These are phyloP conservation scores for Drosophila ambigua DNA, from an alignment of 1,140 invertebrate genomes.

Conservation along the genomic window DNA sequence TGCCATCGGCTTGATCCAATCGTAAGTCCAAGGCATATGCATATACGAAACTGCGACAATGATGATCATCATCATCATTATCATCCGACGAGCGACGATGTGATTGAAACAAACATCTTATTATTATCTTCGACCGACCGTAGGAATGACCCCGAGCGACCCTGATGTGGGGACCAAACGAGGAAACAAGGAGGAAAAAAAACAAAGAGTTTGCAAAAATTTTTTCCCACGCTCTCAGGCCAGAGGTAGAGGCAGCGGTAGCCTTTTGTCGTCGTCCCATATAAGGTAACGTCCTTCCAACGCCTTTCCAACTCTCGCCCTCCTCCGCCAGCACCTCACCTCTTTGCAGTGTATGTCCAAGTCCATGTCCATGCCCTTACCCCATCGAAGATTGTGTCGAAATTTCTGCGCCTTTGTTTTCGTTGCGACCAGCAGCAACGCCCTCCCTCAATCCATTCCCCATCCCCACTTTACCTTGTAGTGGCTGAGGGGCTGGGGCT, in stretches of 20 bases:
- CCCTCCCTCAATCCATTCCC: slow-evolving; percentile 6
- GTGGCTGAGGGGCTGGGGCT: slow-evolving; percentile 18
- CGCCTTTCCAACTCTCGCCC: slow-evolving; percentile 40
- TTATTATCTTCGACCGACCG: slow-evolving; percentile 71
- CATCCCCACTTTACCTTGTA: slow-evolving; percentile 9
- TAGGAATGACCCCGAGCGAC: slow-evolving; percentile 76
- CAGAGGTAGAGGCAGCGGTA: slow-evolving; percentile 48
- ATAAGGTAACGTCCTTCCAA: slow-evolving; percentile 69
- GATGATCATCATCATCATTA: slow-evolving; percentile 22
- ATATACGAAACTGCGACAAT: slow-evolving; percentile 29
- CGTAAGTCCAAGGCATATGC: slow-evolving; percentile 30
- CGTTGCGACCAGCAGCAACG: slow-evolving; percentile 17
- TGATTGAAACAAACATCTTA: slow-evolving; percentile 82
- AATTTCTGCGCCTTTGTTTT: slow-evolving; percentile 63
- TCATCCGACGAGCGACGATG: slow-evolving; percentile 73
- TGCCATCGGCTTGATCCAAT: neutral
- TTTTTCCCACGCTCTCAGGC: slow-evolving; percentile 69
- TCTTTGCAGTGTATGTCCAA: slow-evolving; percentile 41
- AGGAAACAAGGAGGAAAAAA: slow-evolving; percentile 28
- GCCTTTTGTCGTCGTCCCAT: slow-evolving; percentile 73
- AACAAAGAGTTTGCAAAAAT: slow-evolving; percentile 67
- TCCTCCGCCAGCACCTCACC: slow-evolving; percentile 22
- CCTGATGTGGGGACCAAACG: slow-evolving; percentile 56
- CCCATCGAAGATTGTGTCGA: slow-evolving; percentile 27
- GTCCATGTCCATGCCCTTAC: too few species aligned